Conservation (phyloP, 2,113 vertebrate genomes). For the Bungarus multicinctus region DNA sequence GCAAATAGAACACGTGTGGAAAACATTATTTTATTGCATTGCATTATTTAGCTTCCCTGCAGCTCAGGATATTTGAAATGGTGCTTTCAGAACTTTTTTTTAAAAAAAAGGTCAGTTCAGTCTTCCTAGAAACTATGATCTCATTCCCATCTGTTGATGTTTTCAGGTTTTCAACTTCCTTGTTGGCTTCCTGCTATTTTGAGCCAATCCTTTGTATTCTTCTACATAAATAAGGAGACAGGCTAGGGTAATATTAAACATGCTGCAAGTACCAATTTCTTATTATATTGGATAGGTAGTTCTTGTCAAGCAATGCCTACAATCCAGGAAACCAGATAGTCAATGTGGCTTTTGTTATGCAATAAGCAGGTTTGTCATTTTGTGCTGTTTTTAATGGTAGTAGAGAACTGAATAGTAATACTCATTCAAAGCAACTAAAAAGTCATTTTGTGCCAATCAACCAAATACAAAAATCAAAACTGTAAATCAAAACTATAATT, state of each 20-base stretch:
- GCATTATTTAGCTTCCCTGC: neutral
- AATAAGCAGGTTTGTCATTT: neutral
- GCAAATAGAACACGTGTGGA: neutral
- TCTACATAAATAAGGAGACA: conserved; percentile 20
- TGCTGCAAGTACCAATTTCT: conserved; percentile 17
- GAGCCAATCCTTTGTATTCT: conserved; percentile 36
- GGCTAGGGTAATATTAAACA: conserved; percentile 33
- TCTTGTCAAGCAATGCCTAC: neutral
- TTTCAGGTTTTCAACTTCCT: conserved; percentile 36
- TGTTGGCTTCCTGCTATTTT: conserved; percentile 26
- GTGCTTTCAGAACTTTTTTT: conserved; percentile 2
- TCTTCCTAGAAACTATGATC: conserved; percentile 36
- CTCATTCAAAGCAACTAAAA: neutral
- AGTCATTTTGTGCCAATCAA: neutral
- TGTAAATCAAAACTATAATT: neutral
- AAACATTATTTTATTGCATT: neutral
- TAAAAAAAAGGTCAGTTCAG: conserved; percentile 16
- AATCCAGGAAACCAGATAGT: neutral
- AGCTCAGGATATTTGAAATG: neutral
- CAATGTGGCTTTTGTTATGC: neutral
- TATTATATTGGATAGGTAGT: neutral
- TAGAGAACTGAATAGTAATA: neutral
- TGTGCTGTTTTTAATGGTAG: neutral
- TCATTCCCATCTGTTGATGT: conserved; percentile 39
- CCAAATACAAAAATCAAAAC: neutral